Conservation (phyloP, 2,888 invertebrate species). For the Dryobotodes eremita region DNA sequence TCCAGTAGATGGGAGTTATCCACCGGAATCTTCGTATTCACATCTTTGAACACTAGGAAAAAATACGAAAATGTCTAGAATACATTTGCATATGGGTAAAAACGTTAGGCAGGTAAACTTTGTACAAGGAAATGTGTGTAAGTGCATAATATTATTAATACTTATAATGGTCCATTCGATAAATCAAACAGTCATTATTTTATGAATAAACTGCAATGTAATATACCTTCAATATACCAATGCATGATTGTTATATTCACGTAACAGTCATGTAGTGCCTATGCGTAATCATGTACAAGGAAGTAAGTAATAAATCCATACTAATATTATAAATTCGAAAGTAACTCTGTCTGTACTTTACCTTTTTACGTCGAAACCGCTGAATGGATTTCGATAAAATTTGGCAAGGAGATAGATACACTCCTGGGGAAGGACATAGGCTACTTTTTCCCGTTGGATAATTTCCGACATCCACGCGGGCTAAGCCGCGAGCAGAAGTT, state of each 20-base stretch:
- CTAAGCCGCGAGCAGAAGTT: not conserved
- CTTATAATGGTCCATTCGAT: conserved; percentile 29
- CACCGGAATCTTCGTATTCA: conserved; percentile 96
- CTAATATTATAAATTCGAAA: no score
- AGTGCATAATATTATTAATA: conserved; percentile 24
- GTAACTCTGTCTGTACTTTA: no score
- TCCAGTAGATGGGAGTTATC: conserved; percentile 93
- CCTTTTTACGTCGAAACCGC: no score
- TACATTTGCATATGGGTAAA: conserved; percentile 42
- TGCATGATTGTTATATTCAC: conserved; percentile 16
- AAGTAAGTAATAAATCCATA: not conserved
- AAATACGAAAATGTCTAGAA: conserved; percentile 6
- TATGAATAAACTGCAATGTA: conserved; percentile 18
- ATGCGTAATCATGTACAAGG: conserved; percentile 23
- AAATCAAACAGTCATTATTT: conserved; percentile 7
- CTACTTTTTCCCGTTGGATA: no score
- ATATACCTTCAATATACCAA: conserved; percentile 18
- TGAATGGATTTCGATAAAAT: no score
- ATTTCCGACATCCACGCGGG: no score
- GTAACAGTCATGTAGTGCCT: conserved; percentile 13
- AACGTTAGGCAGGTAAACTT: conserved; percentile 26
- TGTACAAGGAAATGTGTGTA: conserved; percentile 39
- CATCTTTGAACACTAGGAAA: conserved; percentile 95
- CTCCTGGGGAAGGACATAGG: no score
- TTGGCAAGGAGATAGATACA: no score